These are phyloP conservation scores for Hippocampus comes DNA, from an alignment of 2,113 vertebrate species.

Conservation along the genomic window DNA sequence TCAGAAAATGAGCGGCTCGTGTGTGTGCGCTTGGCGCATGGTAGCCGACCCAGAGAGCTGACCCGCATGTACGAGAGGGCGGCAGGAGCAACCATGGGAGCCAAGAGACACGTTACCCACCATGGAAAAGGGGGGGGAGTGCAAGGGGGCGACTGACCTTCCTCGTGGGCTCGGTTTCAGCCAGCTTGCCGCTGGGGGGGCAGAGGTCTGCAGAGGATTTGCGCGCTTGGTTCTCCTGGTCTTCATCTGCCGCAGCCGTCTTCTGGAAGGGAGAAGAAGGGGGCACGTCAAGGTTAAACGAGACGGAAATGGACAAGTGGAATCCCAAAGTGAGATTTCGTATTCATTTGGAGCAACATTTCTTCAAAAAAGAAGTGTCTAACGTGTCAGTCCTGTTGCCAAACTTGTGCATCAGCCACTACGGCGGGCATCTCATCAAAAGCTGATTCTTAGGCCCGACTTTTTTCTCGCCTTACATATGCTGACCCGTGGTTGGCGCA, in stretches of 20 bases:
- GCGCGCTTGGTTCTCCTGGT: constrained; percentile 64
- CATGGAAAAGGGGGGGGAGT: too few species aligned
- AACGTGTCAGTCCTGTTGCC: neutral
- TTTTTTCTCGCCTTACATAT: too few species aligned
- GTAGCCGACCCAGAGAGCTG: constrained; percentile 41
- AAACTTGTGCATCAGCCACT: neutral
- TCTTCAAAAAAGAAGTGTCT: too few species aligned
- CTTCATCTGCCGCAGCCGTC: constrained; percentile 52
- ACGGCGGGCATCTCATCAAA: neutral
- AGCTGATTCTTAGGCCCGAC: neutral
- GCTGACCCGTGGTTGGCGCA: too few species aligned
- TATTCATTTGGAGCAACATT: too few species aligned
- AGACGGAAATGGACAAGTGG: neutral
- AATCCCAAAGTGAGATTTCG: neutral
- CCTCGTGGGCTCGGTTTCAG: constrained; percentile 51
- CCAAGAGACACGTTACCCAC: too few species aligned
- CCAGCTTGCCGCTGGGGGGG: constrained; percentile 57
- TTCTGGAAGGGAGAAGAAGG: constrained; percentile 53
- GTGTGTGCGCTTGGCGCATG: neutral
- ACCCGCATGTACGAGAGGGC: constrained; percentile 33
- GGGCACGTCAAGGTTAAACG: neutral
- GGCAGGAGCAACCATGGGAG: neutral
- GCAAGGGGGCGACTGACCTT: constrained; percentile 55
- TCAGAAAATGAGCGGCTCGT: neutral
- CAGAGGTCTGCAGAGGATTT: constrained; percentile 58